Percentiles rank a stretch among this genome's conserved stretches.
These are phyloP conservation scores for Lepus europaeus DNA, from an alignment of 2,113 vertebrate species.

Conservation along the genomic window DNA sequence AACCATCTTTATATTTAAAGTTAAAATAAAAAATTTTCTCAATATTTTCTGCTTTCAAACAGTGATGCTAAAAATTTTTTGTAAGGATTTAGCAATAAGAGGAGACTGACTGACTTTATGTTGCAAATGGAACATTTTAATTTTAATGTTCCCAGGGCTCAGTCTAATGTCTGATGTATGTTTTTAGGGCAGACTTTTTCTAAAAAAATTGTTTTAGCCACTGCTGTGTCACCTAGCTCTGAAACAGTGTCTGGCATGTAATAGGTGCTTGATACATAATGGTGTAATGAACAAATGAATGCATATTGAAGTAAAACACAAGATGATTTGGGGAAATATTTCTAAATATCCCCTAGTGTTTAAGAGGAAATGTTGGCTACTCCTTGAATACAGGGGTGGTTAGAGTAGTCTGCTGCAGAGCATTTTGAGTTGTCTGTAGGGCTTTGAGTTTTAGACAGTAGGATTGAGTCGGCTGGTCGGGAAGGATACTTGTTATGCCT, in stretches of 20 bases:
- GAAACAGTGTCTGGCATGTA: conserved; percentile 7
- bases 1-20: conserved; percentile 43
- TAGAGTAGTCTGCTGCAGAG: not conserved
- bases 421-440: not conserved
- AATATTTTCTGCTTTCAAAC: conserved; percentile 30
- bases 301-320: not conserved
- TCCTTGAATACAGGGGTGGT: not conserved
- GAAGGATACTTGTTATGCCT: conserved; percentile 30
- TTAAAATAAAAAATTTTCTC: not conserved
- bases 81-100: conserved; percentile 19
- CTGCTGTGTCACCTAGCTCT: not conserved
- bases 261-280: not conserved
- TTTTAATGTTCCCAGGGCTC: not conserved
- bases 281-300: conserved; percentile 20
- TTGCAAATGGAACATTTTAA: conserved; percentile 44
- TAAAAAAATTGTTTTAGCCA: conserved; percentile 6
- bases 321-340: not conserved
- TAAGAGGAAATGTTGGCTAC: not conserved
- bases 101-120: not conserved
- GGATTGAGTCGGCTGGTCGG: not conserved
- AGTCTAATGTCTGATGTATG: not conserved
- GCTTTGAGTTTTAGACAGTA: not conserved
- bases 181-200: not conserved
- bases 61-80: not conserved
- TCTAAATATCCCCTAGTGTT: conserved; percentile 43